Percentiles rank a stretch among this genome's conserved stretches.
These are phyloP conservation scores for Sebastes trivittatus DNA, from an alignment of 2,797 vertebrate genomes.

Conservation along the genomic window DNA sequence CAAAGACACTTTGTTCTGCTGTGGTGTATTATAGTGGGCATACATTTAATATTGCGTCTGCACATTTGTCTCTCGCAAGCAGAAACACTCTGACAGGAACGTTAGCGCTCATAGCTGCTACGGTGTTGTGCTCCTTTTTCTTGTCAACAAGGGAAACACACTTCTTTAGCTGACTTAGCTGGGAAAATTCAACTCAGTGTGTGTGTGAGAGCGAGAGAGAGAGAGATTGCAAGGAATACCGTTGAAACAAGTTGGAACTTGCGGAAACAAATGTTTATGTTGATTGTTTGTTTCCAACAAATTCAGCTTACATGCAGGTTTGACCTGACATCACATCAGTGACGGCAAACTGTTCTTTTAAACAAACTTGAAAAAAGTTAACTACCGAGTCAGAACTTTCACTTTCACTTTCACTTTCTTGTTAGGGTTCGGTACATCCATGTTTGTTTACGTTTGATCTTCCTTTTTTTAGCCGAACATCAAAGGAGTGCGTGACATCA, in stretches of 20 bases:
- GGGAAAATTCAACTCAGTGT: constrained; percentile 16
- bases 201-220: background rate
- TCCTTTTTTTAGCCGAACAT: constrained; percentile 44
- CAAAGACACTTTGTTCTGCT: background rate
- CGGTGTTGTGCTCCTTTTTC: constrained; percentile 21
- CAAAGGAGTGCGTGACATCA: constrained; percentile 62
- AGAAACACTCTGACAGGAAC: constrained; percentile 23
- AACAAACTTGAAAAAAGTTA: constrained; percentile 25
- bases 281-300: background rate
- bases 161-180: background rate
- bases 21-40: background rate
- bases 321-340: background rate
- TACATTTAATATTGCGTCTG: background rate
- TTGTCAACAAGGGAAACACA: constrained; percentile 43
- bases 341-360: background rate
- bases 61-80: constrained; percentile 18
- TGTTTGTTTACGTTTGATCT: constrained; percentile 44
- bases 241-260: background rate
- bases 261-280: background rate
- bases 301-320: background rate
- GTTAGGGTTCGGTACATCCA: background rate
- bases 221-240: background rate
- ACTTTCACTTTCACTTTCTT: constrained; percentile 12
- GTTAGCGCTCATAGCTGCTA: constrained; percentile 6
- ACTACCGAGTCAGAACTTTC: constrained; percentile 10